These are phyloP conservation scores for Otus sunia DNA, from an alignment of 2,113 vertebrate genomes.

Conservation along the genomic window DNA sequence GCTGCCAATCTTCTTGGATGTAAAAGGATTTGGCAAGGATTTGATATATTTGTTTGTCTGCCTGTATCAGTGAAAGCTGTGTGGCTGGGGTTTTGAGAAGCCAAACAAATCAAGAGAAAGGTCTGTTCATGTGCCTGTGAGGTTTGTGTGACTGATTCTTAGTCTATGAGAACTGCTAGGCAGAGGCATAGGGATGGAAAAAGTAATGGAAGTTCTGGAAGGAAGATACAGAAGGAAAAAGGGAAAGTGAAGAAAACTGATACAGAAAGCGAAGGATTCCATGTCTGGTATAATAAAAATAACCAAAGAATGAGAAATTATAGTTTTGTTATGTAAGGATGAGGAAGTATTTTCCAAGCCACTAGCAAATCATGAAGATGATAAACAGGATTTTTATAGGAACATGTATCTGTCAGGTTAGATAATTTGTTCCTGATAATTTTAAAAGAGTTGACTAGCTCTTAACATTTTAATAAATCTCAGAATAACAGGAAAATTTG, in stretches of 20 bases:
- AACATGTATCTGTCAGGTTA: not conserved
- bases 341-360: not conserved
- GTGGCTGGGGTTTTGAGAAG: not conserved
- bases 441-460: not conserved
- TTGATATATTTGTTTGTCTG: not conserved
- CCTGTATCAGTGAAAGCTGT: not conserved
- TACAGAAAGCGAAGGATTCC: not conserved
- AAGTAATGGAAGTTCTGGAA: not conserved
- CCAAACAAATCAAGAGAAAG: not conserved
- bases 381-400: not conserved
- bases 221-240: not conserved
- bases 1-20: not conserved
- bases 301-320: not conserved
- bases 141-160: not conserved
- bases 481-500: not conserved
- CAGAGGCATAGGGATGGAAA: not conserved
- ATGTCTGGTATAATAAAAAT: not conserved
- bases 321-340: not conserved
- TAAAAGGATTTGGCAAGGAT: slow-evolving; percentile 4
- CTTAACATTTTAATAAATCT: not conserved
- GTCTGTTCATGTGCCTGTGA: not conserved
- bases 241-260: not conserved
- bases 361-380: not conserved
- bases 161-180: not conserved
- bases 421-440: not conserved